Evolutionary conservation across 2,797 vertebrate species (phyloP).

Genomic region (Brachyrhaphis roseni): DNA sequence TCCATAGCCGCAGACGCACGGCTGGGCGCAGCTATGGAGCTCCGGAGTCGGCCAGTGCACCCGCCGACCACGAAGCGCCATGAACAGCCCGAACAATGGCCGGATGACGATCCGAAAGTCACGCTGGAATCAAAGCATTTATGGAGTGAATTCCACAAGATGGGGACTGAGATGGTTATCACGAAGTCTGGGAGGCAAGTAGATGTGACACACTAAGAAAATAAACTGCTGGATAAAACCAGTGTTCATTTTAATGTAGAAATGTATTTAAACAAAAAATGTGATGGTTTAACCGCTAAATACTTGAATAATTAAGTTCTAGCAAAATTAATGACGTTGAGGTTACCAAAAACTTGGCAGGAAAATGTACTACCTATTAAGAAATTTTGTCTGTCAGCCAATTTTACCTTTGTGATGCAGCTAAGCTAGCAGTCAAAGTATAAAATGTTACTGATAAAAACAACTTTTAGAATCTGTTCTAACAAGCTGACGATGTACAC

Average conservation of each 20-base stretch:
- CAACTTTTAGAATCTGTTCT: not conserved
- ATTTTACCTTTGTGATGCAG: not conserved
- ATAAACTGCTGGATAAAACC: not conserved
- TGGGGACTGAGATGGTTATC: slow-evolving; percentile 98
- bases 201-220: not conserved
- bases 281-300: not conserved
- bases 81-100: slow-evolving; percentile 83
- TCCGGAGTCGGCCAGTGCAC: slow-evolving; percentile 77
- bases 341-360: not conserved
- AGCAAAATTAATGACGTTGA: not conserved
- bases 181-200: slow-evolving; percentile 97
- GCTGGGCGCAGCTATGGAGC: slow-evolving; percentile 84
- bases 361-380: not conserved
- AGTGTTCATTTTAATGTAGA: not conserved
- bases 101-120: slow-evolving; percentile 94
- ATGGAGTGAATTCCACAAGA: slow-evolving; percentile 97
- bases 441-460: not conserved
- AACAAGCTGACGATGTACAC: not conserved
- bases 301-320: not conserved
- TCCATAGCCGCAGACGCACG: slow-evolving; percentile 78
- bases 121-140: slow-evolving; percentile 92
- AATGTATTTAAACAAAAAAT: not conserved
- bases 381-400: not conserved
- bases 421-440: not conserved
- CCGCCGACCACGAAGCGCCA: slow-evolving; percentile 83